Conservation (phyloP, 2,113 vertebrate species). For the Phyllostomus discolor region DNA sequence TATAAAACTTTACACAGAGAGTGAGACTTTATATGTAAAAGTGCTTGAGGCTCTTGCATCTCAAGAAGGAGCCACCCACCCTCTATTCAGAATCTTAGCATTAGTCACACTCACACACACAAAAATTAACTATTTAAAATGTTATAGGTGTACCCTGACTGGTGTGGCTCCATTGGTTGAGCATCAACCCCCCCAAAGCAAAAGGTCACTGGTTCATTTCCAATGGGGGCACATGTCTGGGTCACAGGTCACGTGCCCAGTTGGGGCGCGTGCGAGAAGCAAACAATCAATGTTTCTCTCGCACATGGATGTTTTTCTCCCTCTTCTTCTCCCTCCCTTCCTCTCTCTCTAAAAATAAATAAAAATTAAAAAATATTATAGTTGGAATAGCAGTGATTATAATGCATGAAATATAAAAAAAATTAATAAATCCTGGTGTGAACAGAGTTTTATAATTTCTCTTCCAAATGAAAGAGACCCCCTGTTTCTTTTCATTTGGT, state of each 20-base stretch:
- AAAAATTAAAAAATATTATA: constrained; percentile 21
- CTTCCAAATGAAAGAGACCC: constrained; percentile 65
- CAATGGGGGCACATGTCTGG: too few species aligned
- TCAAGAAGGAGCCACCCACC: neutral
- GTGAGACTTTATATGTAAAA: neutral
- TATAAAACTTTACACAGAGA: neutral
- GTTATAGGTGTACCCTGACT: neutral
- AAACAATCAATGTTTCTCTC: too few species aligned
- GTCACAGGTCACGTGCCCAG: too few species aligned
- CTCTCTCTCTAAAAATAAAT: too few species aligned
- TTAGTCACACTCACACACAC: neutral
- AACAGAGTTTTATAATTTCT: constrained; percentile 46
- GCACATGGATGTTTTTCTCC: too few species aligned
- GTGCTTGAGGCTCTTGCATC: neutral
- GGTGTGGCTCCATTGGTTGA: too few species aligned
- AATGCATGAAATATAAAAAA: constrained; percentile 44
- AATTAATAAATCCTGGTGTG: constrained; percentile 55
- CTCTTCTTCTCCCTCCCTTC: too few species aligned
- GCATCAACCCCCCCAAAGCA: too few species aligned
- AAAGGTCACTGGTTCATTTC: too few species aligned
- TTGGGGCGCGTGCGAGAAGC: too few species aligned
- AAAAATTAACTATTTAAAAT: constrained; percentile 14
- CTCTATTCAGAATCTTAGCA: neutral
- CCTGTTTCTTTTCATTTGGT: constrained; percentile 71
- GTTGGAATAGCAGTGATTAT: constrained; percentile 46